Base-by-base conservation (phyloP, 2,888 invertebrate genomes). In the Cartodere bifasciata region DNA sequence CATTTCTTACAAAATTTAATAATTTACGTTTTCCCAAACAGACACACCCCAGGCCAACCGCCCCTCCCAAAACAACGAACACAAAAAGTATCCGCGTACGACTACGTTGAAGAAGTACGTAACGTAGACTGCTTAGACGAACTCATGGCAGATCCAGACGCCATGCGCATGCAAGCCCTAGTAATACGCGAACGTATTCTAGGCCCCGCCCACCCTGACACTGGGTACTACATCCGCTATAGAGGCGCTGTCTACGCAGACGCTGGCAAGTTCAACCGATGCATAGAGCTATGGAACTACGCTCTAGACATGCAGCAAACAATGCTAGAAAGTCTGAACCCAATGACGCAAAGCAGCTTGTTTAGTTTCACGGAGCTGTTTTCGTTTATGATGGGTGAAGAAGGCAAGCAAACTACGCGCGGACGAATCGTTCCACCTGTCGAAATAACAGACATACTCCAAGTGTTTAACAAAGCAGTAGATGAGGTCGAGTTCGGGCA, bases 291-390 rank as follows among this genome's bases (percentile, higher is more conserved):
- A 40, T 95, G 95, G 95, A 87, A 88, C 62, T 92, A 95, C 64
- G 94, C 94, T 15, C 68, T 95, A 20, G 90, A 91, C 56, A 91
- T 92, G 86, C 94, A 94, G 60, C 88, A 91, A 56, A 75, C 78
- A 39, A 87, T 90, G 64, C 67, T 94, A 43, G 88, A 91, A 46
- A 86, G 94, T 12, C 71, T 95, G 29, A 88, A 87, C 56, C 86
- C 88, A 14, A 85, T 92, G 77, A 94, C 94, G 7, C 91, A 92
- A 58, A 88, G 88, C 55, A 87, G 87, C 40, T 70, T 95, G 38
- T 78, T 90, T 54, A 88, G 90, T 46, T 95, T 95, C 61, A 87
- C 91, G 2, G 95, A 97, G 61, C 71, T 95, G 16, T 90, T 88
- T 60, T 82, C 82, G 35, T 92, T 90, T 60, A 91, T 95, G 87